phyloP scores from a whole-genome alignment of 64 coral and sea anemone genomes.

The Dendronephthya gigantea region DNA sequence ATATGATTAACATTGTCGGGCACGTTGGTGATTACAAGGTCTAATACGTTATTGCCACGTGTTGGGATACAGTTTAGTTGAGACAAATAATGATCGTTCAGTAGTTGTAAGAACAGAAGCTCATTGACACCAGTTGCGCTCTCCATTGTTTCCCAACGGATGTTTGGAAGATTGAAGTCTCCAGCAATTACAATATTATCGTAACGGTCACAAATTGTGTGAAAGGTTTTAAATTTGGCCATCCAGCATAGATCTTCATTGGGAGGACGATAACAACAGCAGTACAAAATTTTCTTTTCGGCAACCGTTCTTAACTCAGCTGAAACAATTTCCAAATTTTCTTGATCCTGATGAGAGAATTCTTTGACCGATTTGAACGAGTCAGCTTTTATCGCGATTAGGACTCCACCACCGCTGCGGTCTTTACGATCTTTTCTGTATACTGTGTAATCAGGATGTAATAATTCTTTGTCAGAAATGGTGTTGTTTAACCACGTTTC shows the following conservation, averaged over 20 bases:
- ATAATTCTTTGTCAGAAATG: background rate
- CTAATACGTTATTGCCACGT: background rate
- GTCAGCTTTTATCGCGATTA: background rate
- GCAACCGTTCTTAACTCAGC: too few species aligned
- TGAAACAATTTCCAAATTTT: background rate
- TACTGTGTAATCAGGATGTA: background rate
- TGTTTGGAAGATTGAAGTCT: background rate
- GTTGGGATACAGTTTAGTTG: background rate
- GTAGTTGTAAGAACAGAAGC: background rate
- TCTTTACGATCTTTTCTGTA: background rate
- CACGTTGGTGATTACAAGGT: background rate
- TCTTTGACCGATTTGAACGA: background rate
- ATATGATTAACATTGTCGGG: background rate
- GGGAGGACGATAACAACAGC: background rate
- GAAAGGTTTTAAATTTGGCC: background rate
- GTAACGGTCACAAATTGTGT: background rate
- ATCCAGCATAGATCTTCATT: background rate
- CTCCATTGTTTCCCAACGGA: background rate
- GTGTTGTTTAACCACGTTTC: background rate
- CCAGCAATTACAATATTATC: background rate
- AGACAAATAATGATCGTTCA: background rate
- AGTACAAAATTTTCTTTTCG: background rate
- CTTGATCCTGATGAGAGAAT: background rate
- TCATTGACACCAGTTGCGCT: background rate
- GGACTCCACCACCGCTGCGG: background rate